Evolutionary conservation across 2,113 vertebrate species (phyloP).

Genomic region (Entelurus aequoreus): DNA sequence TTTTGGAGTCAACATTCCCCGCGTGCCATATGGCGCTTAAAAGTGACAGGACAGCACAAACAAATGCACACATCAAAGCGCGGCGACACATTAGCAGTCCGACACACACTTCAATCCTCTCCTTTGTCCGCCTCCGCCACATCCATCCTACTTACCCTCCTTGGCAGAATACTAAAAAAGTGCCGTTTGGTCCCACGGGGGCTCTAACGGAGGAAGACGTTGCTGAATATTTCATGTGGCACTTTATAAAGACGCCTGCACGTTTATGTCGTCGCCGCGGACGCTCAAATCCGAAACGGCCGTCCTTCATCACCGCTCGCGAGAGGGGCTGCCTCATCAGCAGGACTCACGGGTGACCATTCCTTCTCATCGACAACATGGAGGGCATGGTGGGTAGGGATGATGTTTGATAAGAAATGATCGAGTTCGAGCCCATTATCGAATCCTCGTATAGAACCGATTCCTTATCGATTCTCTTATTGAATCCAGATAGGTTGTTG

Average conservation of each 20-base stretch:
- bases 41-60: conserved; percentile 42
- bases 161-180: conserved; percentile 27
- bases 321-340: too few relatives aligned
- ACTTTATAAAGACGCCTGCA: conserved; percentile 26
- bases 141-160: conserved; percentile 12
- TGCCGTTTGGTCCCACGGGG: conserved; percentile 9
- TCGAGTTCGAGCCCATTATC: too few relatives aligned
- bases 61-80: conserved; percentile 21
- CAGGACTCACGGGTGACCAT: too few relatives aligned
- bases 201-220: conserved; percentile 26
- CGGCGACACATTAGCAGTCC: conserved; percentile 5
- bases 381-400: too few relatives aligned
- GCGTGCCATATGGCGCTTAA: conserved; percentile 31
- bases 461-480: too few relatives aligned
- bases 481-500: too few relatives aligned
- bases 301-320: conserved; percentile 27
- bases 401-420: too few relatives aligned
- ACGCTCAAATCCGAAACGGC: conserved; percentile 8
- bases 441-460: too few relatives aligned
- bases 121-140: conserved; percentile 14
- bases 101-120: neutral
- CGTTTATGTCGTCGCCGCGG: conserved; percentile 8
- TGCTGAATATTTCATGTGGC: conserved; percentile 54
- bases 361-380: too few relatives aligned
- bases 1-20: conserved; percentile 39